Evolutionary conservation across 1,140 invertebrate species (phyloP), one percentile per base, ranked within the genome.

Genomic region (Pinna nobilis): DNA sequence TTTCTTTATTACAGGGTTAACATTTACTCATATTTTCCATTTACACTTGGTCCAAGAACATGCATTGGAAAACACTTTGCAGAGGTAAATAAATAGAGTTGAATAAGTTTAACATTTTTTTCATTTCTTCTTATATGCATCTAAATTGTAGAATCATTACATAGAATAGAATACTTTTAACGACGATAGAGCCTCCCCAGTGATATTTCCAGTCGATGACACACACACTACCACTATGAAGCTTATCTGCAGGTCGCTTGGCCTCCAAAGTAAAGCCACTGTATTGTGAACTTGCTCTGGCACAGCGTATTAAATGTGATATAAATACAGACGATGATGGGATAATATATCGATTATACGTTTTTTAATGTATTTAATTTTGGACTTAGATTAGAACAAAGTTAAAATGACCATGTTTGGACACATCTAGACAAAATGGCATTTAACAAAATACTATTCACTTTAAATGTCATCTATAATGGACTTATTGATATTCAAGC

Each of bases 41-140:
- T 71, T 47, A 33, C 61, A 3, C 25, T 71, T 30, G 70, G 70
- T 15, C 70, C 70, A 35, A 39, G 70, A 32, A 65, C 70, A 18
- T 71, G 70, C 39, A 57, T 71, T 15, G 70, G 70, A 41, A 71
- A 65, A 49, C 49, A 65, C 25, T 71, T 71, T 47, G 70, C 60
- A 1, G 51, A 65, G 30, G 70, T 71, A 65, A 65, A 47, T 47
- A 39, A n/a, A n/a, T 32, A 25, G 15, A 7, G 13, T 25, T 28
- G 13, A 53, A 7, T 6, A 53, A 53, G 2, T 1, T 28, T n/a
- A 5, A 53, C n/a, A 28, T 3, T 3, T 53, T 4, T 53, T 18
- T 13, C n/a, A 11, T 20, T 11, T 25, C 13, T 20, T 20, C 50
- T 28, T 25, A 13, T 28, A 20, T 18, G 50, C n/a, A 13, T 18